These are phyloP conservation scores for Cryptomyrus ogoouensis DNA, from an alignment of 2,113 vertebrate genomes.

Conservation along the genomic window DNA sequence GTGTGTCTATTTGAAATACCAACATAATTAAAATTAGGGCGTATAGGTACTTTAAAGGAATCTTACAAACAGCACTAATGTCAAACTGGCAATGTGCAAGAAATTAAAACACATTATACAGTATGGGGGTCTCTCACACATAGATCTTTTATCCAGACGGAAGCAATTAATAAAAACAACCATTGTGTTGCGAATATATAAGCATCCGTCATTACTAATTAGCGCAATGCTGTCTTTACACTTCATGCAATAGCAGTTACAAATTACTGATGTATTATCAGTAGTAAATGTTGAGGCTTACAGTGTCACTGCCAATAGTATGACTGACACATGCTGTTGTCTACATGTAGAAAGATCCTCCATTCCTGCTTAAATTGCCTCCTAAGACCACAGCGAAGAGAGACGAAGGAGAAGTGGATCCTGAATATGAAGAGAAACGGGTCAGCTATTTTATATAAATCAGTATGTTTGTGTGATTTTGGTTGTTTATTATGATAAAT, in stretches of 20 bases:
- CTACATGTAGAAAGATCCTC: conserved; percentile 60
- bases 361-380: conserved; percentile 64
- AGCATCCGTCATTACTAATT: not conserved
- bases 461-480: not conserved
- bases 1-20: not conserved
- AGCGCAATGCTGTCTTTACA: not conserved
- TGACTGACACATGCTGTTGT: conserved; percentile 9
- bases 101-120: not conserved
- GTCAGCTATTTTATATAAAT: conserved; percentile 49
- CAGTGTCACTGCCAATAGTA: not conserved
- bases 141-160: not conserved
- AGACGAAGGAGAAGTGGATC: conserved; percentile 69
- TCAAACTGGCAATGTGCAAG: not conserved
- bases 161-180: not conserved
- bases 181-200: not conserved
- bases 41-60: not conserved
- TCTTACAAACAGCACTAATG: not conserved
- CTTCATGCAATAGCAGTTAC: not conserved
- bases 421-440: conserved; percentile 80
- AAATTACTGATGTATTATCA: not conserved
- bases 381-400: conserved; percentile 58
- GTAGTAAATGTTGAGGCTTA: not conserved
- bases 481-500: not conserved
- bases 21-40: not conserved
- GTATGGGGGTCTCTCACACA: not conserved